These are phyloP conservation scores for Smutsia gigantea DNA, from an alignment of 2,797 vertebrate species.

Conservation along the genomic window DNA sequence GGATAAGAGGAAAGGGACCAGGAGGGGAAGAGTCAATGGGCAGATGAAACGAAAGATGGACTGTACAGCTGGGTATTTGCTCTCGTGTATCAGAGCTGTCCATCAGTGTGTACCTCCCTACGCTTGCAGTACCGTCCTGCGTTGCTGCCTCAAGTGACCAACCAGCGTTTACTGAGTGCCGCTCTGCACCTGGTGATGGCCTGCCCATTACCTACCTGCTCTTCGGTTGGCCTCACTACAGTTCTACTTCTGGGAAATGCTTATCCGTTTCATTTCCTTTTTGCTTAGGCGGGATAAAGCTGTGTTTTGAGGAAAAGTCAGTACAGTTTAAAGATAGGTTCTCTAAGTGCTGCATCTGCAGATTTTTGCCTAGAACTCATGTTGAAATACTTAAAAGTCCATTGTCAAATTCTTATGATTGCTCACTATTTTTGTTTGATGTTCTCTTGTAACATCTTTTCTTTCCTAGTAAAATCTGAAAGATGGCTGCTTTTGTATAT, in stretches of 20 bases:
- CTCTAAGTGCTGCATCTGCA: not conserved
- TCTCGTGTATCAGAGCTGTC: too few relatives aligned
- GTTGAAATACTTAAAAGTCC: not conserved
- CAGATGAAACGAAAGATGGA: not conserved
- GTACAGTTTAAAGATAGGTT: not conserved
- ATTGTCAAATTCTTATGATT: not conserved
- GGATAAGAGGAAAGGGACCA: not conserved
- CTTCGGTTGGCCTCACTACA: not conserved
- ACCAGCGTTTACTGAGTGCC: accelerated
- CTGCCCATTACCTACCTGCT: not conserved
- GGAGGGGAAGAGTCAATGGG: not conserved
- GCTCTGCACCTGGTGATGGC: not conserved
- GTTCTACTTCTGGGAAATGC: not conserved
- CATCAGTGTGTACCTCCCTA: accelerated
- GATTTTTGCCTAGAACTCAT: not conserved
- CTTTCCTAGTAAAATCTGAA: not conserved
- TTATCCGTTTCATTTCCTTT: not conserved
- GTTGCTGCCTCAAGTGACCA: too few relatives aligned
- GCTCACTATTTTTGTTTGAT: not conserved
- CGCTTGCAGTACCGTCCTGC: not conserved
- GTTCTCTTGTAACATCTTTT: not conserved
- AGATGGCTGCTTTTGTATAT: not conserved
- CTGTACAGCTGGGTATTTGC: not conserved
- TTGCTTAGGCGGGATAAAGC: not conserved
- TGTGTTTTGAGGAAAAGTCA: not conserved